Base-by-base conservation (phyloP, 2,113 vertebrate genomes). In the Eira barbara region DNA sequence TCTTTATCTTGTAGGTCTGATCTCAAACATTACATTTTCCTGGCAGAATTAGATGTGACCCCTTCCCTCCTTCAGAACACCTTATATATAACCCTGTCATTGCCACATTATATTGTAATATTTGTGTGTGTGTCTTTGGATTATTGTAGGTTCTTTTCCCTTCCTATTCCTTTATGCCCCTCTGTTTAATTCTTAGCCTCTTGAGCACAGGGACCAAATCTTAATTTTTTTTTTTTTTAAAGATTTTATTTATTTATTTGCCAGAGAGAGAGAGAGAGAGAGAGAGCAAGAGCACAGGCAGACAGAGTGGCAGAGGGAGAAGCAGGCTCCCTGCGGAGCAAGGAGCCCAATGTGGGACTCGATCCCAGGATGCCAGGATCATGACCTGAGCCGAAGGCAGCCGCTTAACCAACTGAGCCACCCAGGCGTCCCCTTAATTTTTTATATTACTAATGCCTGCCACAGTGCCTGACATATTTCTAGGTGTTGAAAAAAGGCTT, bases 11-110 rank as follows among this genome's bases (percentile, higher is more conserved):
- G n/a, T 83, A 87, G 2, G 8, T 61, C 27, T 74, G 17, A 34
- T n/a, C 27, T 89, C n/a, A 89, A 61, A 29, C 23, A 69, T 90
- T 47, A 45, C 34, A 34, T 94, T 21, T 94, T 92, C 17, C 6
- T 94, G 63, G 31, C 14, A 91, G 71, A 92, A 93, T 94, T 92
- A 96, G 52, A 89, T 95, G 23, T 96, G 45, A 36, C n/a, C 15
- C 15, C 4, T 78, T 93, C 21, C 80, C 13, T 74, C n/a, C 34
- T 92, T 87, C 21, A 81, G 29, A 63, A 59, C 6, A 88, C 9
- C 14, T 23, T 79, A 21, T 67, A 63, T 92, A 21, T 83, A 85
- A 29, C 81, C 52, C 71, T 86, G 65, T 76, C 57, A 73, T n/a
- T 80, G 87, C 7, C 25, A 71, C 29, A 78, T 81, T 93, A 27